Percentiles rank a stretch among this genome's conserved stretches.
These are phyloP conservation scores for Siniperca obscura DNA, from an alignment of 2,797 vertebrate genomes.

Conservation along the genomic window DNA sequence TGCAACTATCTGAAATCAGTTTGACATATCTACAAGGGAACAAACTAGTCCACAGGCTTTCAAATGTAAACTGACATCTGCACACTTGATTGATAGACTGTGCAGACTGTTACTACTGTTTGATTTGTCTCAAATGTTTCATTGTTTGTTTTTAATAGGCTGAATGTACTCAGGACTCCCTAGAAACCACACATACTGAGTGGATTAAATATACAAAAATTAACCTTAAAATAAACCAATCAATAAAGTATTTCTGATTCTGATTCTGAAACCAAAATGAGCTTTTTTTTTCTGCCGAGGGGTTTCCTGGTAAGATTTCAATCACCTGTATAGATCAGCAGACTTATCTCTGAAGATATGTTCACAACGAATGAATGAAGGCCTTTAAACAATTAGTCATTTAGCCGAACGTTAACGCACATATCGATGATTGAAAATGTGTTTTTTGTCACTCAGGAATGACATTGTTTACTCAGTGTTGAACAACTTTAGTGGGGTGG, in stretches of 20 bases:
- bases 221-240: not conserved
- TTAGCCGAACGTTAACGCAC: not conserved
- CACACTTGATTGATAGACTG: constrained; percentile 47
- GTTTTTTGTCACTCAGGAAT: not conserved
- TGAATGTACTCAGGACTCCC: not conserved
- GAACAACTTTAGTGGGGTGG: constrained; percentile 10
- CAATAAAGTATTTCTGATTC: too few species aligned
- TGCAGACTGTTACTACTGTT: constrained; percentile 5
- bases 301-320: not conserved
- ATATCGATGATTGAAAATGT: not conserved
- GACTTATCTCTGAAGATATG: constrained; percentile 1
- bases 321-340: not conserved
- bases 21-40: constrained; percentile 31
- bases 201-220: not conserved
- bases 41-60: constrained; percentile 33
- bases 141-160: constrained; percentile 18
- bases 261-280: not conserved
- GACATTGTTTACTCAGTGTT: constrained; percentile 7
- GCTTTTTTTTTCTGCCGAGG: not conserved
- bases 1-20: constrained; percentile 35
- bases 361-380: constrained; percentile 1
- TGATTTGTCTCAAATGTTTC: constrained; percentile 33
- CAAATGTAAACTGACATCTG: constrained; percentile 45
- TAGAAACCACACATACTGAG: not conserved
- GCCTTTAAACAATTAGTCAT: constrained; percentile 3